Base-by-base conservation (phyloP, 2,888 invertebrate genomes). In the Mycalesis mineus region DNA sequence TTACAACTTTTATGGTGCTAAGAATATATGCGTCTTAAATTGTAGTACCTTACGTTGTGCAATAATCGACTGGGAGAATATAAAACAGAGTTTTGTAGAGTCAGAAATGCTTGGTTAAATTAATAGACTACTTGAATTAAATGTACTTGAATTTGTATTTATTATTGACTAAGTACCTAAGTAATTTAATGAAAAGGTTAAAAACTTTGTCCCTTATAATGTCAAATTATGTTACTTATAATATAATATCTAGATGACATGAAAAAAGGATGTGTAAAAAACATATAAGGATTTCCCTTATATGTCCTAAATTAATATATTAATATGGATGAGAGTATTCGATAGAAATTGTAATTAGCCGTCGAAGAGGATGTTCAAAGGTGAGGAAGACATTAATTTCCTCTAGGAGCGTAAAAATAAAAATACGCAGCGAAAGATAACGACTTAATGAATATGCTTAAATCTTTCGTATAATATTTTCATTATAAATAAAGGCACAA, bases 341-440 rank as follows among this genome's bases (percentile, higher is more conserved):
- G 66, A 67, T 62, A 62, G 62, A 61, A 67, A 60, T 70, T 65
- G 68, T 76, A 76, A 79, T 76, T 77, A 74, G 71, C 49, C 55
- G 61, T 41, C 71, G 72, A 73, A 65, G 65, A 68, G 68, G 70
- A 68, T 68, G 75, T 72, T 80, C 73, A 78, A 80, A 80, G 76
- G 71, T 66, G 61, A 59, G 51, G 44, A 59, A 56, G 56, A 59
- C 52, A 47, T 59, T 48, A 59, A 59, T 59, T 59, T 56, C 52
- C 52, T 49, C 31, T 48, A 42, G 11, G 37, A 42, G 28, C 17
- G 39, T 50, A 14, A 48, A 42, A 52, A 48, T 39, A 48, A 47
- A 55, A 48, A 59, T 41, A 44, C 33, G 22, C 36, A 17, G 39
- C 31, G 40, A 28, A 41, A 40, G 40, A 40, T 40, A 33, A 41